Evolutionary conservation across 2,113 vertebrate species (phyloP).

Genomic region (Buteo buteo): DNA sequence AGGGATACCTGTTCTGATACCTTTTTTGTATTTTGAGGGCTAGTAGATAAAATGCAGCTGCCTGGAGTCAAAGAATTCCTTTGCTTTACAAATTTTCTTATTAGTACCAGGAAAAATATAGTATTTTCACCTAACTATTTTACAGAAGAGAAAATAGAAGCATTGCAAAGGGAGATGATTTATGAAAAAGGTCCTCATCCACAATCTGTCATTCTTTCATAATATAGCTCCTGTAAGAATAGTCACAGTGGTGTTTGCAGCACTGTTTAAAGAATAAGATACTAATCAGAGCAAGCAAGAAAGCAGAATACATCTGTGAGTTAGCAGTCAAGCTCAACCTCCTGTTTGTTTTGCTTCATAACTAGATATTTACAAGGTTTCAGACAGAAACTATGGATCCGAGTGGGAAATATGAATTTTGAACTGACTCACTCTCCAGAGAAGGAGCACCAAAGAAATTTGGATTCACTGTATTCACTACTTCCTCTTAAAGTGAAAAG

Average conservation of each 20-base stretch:
- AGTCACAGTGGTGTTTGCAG: neutral
- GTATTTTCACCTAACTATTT: neutral
- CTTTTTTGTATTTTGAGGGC: neutral
- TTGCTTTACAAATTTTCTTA: neutral
- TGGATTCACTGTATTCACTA: neutral
- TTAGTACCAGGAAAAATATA: neutral
- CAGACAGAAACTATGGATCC: neutral
- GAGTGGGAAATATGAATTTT: neutral
- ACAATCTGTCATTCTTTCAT: neutral
- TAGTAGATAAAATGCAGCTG: neutral
- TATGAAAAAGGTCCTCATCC: neutral
- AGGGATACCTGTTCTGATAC: neutral
- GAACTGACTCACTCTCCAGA: neutral
- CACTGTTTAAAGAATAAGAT: neutral
- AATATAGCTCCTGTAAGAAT: neutral
- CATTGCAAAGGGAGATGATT: neutral
- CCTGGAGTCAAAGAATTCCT: neutral
- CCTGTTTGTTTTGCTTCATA: neutral
- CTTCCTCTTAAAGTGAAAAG: neutral
- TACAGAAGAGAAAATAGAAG: neutral
- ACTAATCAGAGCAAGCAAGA: neutral
- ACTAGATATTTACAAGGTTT: neutral
- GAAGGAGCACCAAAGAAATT: neutral
- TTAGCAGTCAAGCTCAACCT: neutral
- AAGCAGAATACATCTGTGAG: neutral